Evolutionary conservation across 2,888 invertebrate species (phyloP).

Genomic region (Ophonus ardosiacus): DNA sequence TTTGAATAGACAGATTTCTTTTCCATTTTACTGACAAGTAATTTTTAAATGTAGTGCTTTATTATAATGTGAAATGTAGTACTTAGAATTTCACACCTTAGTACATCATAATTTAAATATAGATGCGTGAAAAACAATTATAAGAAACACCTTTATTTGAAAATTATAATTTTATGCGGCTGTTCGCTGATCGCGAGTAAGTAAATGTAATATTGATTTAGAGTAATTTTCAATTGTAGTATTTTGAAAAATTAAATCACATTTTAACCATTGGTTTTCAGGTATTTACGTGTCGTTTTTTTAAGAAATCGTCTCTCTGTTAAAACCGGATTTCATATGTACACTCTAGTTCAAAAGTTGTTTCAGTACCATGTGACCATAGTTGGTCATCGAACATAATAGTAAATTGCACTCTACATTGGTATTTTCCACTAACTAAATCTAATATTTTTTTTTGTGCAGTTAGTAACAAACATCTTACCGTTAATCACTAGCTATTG

Average conservation of each 20-base stretch:
- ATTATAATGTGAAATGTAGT: neutral
- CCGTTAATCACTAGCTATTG: slow-evolving; percentile 45
- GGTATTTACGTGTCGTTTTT: slow-evolving; percentile 52
- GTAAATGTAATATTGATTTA: neutral
- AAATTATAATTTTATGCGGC: neutral
- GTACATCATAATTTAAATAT: slow-evolving; percentile 8
- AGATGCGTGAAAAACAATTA: neutral
- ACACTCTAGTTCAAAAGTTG: slow-evolving; percentile 59
- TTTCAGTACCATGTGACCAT: slow-evolving; percentile 50
- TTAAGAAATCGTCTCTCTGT: slow-evolving; percentile 58
- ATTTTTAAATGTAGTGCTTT: neutral
- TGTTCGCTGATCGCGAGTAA: neutral
- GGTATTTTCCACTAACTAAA: slow-evolving; percentile 49
- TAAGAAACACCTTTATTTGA: slow-evolving; percentile 13
- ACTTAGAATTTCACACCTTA: slow-evolving; percentile 1
- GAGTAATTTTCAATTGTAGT: neutral
- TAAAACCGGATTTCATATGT: slow-evolving; percentile 60
- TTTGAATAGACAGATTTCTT: slow-evolving; percentile 24
- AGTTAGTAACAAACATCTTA: slow-evolving; percentile 44
- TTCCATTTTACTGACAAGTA: neutral
- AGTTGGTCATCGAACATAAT: slow-evolving; percentile 46
- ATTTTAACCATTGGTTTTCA: slow-evolving; percentile 36
- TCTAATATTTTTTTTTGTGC: slow-evolving; percentile 43
- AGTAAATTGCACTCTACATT: slow-evolving; percentile 47
- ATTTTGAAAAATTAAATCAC: slow-evolving; percentile 21